Base-by-base conservation (phyloP, 1,140 invertebrate species). In the Vanessa tameamea region DNA sequence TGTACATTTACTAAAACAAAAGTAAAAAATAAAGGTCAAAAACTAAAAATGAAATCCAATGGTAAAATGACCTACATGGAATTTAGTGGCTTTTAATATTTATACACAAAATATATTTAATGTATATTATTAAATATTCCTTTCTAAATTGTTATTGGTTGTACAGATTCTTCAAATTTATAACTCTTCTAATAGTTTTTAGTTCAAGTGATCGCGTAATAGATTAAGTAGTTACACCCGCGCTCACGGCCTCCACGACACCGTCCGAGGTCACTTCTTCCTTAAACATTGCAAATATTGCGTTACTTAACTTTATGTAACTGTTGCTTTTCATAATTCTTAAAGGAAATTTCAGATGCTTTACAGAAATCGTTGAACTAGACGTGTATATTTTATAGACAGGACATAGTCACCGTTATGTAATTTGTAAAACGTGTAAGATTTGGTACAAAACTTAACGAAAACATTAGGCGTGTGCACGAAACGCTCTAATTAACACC, bases 401-500 rank as follows among this genome's bases (percentile, higher is more conserved):
- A 43, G 37, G 37, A 43, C 20, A 57, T 64, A 23, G 57, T 13
- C 37, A 53, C 61, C 31, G n/a, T 43, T 51, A 71, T 16, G 47
- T 71, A 63, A 63, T 16, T 70, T 12, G 47, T 63, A 63, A 59
- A 57, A 8, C n/a, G 63, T 70, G 47, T 47, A 63, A 53, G 53
- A 53, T 67, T 70, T 64, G 31, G 53, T 61, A 70, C 15, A 70
- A 71, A 65, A 71, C 69, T 66, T 75, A 47, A 75, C 73, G 64
- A 71, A 50, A 71, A 74, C 55, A 63, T 70, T 53, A 74, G 68
- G 57, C 43, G 51, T 68, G 69, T 61, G 69, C 81, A 79, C 79
- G 86, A 82, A 86, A 85, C 88, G 88, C 87, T 90, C 88, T 90
- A 86, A 88, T 90, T 88, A 82, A 74, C 85, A 79, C 80, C 74